Evolutionary conservation across 2,888 invertebrate genomes (phyloP), one percentile per base, ranked within the genome.

Genomic region (Andrena minutula): DNA sequence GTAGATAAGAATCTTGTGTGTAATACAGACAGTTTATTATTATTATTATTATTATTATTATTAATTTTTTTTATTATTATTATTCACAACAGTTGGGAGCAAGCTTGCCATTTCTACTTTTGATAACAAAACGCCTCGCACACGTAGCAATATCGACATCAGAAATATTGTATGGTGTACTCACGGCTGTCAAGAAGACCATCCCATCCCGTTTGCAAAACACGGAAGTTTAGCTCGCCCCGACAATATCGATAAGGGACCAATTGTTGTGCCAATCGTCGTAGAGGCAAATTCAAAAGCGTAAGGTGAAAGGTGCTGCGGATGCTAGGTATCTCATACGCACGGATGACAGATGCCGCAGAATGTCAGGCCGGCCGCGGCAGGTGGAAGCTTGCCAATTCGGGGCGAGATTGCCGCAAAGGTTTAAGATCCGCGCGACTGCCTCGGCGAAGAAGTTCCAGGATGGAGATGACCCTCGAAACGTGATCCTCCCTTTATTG

Each of bases 301-400:
- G 56, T 56, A 56, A 56, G 23, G 23, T 51, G 51, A 26, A 66
- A 51, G 20, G 12, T 66, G 20, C 51, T 51, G 7, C 51, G n/a
- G 51, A 51, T 30, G 51, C 20, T 51, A 16, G 16, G 41, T 41
- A 28, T 32, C 30, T 66, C 10, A 6, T 1, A 12, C 60, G 47
- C 56, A 49, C 28, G 47, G 63, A 72, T 51, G 41, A 58, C 26
- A 72, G 60, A 72, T 77, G 61, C 65, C 41, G 77, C 77, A 35
- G 66, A 56, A 72, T 20, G 65, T 49, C 23, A 30, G 12, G 16
- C 41, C 60, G 49, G 23, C 65, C 60, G 28, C 60, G 49, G 23
- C 65, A 65, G 28, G 23, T 75, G 72, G 75, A 82, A 73, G 47
- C 64, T 68, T 51, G 82, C 69, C 79, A 78, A 79, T 61, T 66